Evolutionary conservation across 2,113 vertebrate species (phyloP).

Genomic region (Etia nguti): DNA sequence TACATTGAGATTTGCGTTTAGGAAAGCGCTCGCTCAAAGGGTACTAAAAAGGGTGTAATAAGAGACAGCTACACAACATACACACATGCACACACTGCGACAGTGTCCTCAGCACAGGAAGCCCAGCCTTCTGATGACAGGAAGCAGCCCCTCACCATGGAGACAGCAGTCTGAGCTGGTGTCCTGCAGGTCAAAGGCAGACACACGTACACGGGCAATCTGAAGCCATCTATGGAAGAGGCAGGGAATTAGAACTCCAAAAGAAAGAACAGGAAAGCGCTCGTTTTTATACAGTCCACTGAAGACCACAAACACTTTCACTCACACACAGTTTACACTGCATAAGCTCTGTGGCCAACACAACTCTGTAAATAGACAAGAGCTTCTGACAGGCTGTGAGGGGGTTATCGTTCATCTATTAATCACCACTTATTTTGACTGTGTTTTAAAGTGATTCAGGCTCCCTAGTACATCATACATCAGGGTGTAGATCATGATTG

Average conservation of each 20-base stretch:
- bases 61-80: background rate
- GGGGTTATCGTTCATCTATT: background rate
- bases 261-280: background rate
- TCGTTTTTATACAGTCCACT: constrained; percentile 12
- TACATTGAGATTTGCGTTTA: background rate
- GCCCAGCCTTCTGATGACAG: constrained; percentile 51
- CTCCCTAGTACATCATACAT: background rate
- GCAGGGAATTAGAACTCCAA: background rate
- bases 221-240: constrained; percentile 10
- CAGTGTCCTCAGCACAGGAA: constrained; percentile 47
- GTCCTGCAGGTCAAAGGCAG: constrained; percentile 55
- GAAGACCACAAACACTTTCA: background rate
- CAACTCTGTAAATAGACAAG: constrained; percentile 32
- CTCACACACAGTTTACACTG: background rate
- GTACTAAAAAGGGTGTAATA: background rate
- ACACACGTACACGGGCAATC: constrained; percentile 11
- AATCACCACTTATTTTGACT: background rate
- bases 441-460: background rate
- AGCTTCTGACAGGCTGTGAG: background rate
- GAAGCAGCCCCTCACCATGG: constrained; percentile 53
- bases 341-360: background rate
- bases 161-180: constrained; percentile 61
- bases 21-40: background rate
- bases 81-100: background rate
- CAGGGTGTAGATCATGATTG: too few relatives aligned